Evolutionary conservation across 2,113 vertebrate species (phyloP).

Genomic region (Cinclus cinclus): DNA sequence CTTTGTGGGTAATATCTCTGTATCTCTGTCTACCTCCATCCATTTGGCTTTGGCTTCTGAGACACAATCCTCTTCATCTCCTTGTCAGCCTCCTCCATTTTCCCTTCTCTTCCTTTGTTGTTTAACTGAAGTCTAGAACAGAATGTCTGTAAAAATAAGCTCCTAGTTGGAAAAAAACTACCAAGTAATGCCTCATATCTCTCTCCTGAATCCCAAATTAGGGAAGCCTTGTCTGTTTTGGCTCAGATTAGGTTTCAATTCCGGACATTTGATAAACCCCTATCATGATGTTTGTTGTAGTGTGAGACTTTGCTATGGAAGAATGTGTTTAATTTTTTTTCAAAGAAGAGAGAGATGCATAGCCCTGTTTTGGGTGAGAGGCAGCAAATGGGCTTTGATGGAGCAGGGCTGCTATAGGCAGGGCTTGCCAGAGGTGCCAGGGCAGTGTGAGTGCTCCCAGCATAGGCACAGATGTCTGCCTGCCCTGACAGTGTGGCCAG

Average conservation of each 20-base stretch:
- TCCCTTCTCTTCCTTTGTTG: background rate
- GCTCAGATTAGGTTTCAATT: background rate
- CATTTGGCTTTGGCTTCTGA: background rate
- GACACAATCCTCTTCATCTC: background rate
- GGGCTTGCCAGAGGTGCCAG: constrained; percentile 52
- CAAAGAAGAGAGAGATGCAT: background rate
- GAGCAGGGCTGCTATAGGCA: constrained; percentile 16
- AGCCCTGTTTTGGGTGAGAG: background rate
- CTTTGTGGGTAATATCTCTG: background rate
- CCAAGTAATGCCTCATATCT: background rate
- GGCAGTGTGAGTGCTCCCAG: constrained; percentile 5
- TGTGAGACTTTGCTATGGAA: background rate
- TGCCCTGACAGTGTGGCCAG: background rate
- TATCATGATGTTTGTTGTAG: background rate
- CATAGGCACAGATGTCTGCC: constrained; percentile 29
- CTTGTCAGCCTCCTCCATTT: background rate
- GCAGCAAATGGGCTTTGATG: background rate
- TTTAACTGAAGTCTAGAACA: background rate
- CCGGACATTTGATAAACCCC: background rate
- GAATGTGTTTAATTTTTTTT: background rate
- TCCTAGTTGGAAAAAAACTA: background rate
- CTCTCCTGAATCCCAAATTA: background rate
- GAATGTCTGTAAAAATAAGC: background rate
- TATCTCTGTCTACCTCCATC: background rate
- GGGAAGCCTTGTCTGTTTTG: background rate